Percentiles rank a stretch among this genome's conserved stretches.
These are phyloP conservation scores for Hydra vulgaris DNA, from an alignment of 30 jellyfish, hydroid and myxozoan genomes.

Conservation along the genomic window DNA sequence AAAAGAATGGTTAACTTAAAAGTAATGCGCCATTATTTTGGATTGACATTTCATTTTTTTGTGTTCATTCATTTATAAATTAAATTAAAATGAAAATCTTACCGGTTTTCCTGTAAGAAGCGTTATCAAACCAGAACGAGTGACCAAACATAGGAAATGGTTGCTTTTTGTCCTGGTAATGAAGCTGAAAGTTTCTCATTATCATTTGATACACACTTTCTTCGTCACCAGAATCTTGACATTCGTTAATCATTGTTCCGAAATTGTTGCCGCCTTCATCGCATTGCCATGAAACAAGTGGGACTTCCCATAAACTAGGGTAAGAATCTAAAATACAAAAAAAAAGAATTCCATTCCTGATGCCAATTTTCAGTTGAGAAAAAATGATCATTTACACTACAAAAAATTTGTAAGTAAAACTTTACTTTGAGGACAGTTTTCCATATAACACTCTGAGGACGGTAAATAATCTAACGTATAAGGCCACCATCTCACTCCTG, in stretches of 20 bases:
- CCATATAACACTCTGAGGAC: background rate
- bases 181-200: background rate
- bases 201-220: background rate
- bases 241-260: background rate
- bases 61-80: no score
- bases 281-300: background rate
- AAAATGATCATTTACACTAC: no score
- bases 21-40: no score
- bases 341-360: no score
- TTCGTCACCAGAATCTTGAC: background rate
- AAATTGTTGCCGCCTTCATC: background rate
- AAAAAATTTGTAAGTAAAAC: background rate
- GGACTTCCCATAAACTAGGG: background rate
- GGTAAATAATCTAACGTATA: background rate
- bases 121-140: background rate
- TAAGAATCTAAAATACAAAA: background rate
- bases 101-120: background rate
- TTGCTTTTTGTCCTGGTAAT: background rate
- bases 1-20: no score
- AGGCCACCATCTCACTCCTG: background rate
- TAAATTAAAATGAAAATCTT: no score
- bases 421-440: background rate
- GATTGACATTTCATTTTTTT: no score
- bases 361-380: no score
- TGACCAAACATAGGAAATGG: background rate